Evolutionary conservation across 2,888 invertebrate species (phyloP), one percentile per base, ranked within the genome.

Genomic region (Drosophila mettleri): DNA sequence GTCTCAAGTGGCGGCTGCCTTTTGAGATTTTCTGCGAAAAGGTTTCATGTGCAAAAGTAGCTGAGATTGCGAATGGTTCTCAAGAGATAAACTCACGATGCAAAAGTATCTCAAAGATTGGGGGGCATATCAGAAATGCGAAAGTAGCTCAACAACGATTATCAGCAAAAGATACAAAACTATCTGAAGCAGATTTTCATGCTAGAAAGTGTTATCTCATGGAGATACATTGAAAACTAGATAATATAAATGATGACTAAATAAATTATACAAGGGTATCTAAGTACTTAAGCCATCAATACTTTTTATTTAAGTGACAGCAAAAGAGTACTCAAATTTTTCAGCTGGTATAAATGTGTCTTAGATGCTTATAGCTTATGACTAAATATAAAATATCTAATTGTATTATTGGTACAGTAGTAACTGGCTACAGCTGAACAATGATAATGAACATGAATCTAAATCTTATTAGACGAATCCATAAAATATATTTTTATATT

Each of bases 1-100:
- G 14, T n/a, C 45, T 55, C 45, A 34, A 43, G 54, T 24, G 43
- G 29, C 39, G 31, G 20, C 22, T 6, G 12, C 20, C 9, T 34
- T 34, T 45, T 49, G 16, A 38, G 18, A 55, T 20, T 41, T 69
- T 60, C 54, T 20, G 36, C 33, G 70, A 64, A 64, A 49, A 58
- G 41, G 41, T 60, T 9, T 10, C 27, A 22, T 18, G 31, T 45
- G 24, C 12, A 22, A 20, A 39, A 41, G 20, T 18, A 27, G 33
- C 48, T 41, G 16, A 22, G 16, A 33, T 18, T 12, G 3, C 0
- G 8, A 43, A 12, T 1, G 12, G 12, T n/a, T 53, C 14, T 16
- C 36, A 31, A 29, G 16, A 2, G 14, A n/a, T 12, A n/a, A n/a
- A n/a, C n/a, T 31, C 2, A 3, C 31, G 22, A 58, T 53, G 14